Evolutionary conservation across 2,888 invertebrate species (phyloP).

Genomic region (Eugnorisma glareosa): DNA sequence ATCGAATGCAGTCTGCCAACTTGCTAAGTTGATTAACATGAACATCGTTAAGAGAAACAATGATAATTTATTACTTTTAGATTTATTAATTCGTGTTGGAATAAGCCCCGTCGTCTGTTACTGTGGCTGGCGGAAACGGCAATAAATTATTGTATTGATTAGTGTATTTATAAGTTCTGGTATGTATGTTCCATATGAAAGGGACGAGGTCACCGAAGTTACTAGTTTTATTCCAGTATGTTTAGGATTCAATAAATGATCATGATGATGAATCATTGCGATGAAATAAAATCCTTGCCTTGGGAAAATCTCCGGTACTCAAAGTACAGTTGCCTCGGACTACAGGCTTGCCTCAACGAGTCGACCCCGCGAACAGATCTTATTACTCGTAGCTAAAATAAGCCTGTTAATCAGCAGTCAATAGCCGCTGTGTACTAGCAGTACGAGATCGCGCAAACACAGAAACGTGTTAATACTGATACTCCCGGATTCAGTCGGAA

Average conservation of each 20-base stretch:
- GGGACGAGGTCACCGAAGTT: neutral
- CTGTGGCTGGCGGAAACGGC: conserved; percentile 9
- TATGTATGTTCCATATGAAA: neutral
- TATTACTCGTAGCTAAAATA: conserved; percentile 35
- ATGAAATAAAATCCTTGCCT: conserved; percentile 9
- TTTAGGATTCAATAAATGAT: neutral
- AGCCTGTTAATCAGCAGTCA: conserved; percentile 58
- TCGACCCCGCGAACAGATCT: conserved; percentile 4
- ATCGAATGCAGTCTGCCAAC: conserved; percentile 28
- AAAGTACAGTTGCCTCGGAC: conserved; percentile 1
- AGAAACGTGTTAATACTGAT: conserved; percentile 55
- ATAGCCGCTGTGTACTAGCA: conserved; percentile 35
- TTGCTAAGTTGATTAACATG: conserved; percentile 37
- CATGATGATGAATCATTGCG: too few species aligned
- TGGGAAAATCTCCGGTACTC: neutral
- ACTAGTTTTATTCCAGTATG: neutral
- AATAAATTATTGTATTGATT: neutral
- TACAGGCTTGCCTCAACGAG: neutral
- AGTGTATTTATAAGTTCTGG: neutral
- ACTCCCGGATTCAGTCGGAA: conserved; percentile 36
- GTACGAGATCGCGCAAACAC: conserved; percentile 33
- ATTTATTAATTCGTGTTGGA: conserved; percentile 42
- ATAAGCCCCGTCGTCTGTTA: neutral
- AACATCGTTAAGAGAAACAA: conserved; percentile 34
- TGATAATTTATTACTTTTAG: conserved; percentile 27